Conservation (phyloP, 2,113 vertebrate genomes). For the Ahaetulla prasina region DNA sequence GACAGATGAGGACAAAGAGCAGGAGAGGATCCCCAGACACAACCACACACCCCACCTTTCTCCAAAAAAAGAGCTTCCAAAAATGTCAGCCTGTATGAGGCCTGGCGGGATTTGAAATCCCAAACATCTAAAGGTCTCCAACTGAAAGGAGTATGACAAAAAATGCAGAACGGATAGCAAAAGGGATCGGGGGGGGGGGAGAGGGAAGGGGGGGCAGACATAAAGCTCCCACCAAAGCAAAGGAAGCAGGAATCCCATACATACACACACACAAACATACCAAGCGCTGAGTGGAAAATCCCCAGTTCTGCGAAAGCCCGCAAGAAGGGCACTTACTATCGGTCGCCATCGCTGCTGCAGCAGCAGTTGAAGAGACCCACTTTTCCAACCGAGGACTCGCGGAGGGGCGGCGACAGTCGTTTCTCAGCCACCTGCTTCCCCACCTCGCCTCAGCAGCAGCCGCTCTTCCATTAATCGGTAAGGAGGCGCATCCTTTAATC, state of each 20-base stretch:
- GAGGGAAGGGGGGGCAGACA: no score
- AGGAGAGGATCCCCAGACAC: not conserved
- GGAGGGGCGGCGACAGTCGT: constrained; percentile 18
- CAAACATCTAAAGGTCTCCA: not conserved
- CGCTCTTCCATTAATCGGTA: constrained; percentile 5
- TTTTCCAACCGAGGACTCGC: not conserved
- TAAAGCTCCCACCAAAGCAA: not conserved
- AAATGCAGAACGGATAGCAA: not conserved
- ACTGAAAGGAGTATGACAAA: not conserved
- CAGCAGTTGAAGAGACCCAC: constrained; percentile 11
- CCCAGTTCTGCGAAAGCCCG: not conserved
- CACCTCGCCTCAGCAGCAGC: constrained; percentile 4
- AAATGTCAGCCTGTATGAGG: not conserved
- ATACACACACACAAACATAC: not conserved
- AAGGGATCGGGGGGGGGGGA: not conserved
- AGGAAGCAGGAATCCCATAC: not conserved
- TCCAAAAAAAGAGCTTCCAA: not conserved
- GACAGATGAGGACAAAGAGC: not conserved
- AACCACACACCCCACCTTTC: no score
- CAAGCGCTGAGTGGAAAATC: not conserved
- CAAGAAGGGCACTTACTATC: constrained; percentile 74
- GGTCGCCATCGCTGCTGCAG: constrained; percentile 68
- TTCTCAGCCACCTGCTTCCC: constrained; percentile 16
- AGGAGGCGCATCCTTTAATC: not conserved
- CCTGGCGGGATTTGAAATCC: not conserved